These are phyloP conservation scores for Tapera naevia DNA, from an alignment of 2,797 vertebrate genomes.

Conservation along the genomic window DNA sequence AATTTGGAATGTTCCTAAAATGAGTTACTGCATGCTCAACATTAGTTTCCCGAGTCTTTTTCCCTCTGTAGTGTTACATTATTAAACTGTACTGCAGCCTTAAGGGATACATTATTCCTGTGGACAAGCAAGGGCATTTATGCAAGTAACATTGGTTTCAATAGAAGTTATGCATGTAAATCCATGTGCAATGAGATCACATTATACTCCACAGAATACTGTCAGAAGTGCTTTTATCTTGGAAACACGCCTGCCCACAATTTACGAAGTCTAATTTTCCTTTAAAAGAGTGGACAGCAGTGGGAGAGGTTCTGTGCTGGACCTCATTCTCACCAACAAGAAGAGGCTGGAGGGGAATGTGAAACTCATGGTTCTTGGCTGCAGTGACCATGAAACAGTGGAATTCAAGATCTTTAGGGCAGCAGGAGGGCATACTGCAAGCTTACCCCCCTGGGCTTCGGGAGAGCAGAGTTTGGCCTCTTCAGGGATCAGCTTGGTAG, in stretches of 20 bases:
- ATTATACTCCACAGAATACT: neutral
- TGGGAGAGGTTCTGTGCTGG: neutral
- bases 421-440: no score
- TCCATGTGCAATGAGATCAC: neutral
- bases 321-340: no score
- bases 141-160: neutral
- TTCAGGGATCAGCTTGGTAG: no score
- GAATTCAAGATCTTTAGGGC: no score
- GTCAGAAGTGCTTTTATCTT: neutral
- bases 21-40: constrained; percentile 28
- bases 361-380: no score
- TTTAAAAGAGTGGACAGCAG: neutral
- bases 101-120: constrained; percentile 2
- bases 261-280: neutral
- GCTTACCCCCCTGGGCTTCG: no score
- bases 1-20: constrained; percentile 45
- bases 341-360: no score
- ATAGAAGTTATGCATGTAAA: neutral
- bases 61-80: neutral
- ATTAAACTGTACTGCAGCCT: constrained; percentile 14
- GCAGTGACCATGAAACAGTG: no score
- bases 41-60: neutral
- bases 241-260: neutral
- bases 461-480: no score
- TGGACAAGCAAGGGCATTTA: neutral